Conservation (phyloP, 2,888 invertebrate genomes). For the Eilema griseolum region DNA sequence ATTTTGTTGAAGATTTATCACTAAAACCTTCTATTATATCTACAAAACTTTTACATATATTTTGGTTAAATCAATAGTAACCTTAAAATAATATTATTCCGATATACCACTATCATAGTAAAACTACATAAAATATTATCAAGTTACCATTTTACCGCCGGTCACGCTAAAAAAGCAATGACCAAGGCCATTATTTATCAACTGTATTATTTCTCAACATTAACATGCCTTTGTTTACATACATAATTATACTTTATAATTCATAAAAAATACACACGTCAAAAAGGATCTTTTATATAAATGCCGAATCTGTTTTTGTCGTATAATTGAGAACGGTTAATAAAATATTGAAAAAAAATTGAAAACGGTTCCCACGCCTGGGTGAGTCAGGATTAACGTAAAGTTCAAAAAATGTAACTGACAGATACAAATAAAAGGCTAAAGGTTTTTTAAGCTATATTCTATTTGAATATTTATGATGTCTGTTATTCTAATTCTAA, state of each 20-base stretch:
- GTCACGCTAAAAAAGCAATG: too few species aligned
- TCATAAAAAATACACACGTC: conserved; percentile 3
- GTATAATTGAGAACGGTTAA: conserved; percentile 9
- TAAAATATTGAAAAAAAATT: neutral
- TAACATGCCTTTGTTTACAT: neutral
- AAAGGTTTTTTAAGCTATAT: neutral
- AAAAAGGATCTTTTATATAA: conserved; percentile 33
- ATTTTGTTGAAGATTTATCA: too few species aligned
- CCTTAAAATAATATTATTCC: neutral
- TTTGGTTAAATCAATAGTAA: neutral
- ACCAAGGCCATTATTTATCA: neutral
- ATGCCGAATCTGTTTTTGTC: neutral
- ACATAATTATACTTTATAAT: neutral
- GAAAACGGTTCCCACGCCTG: neutral
- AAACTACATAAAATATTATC: neutral
- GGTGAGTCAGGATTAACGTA: neutral
- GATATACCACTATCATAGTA: neutral
- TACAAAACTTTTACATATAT: too few species aligned
- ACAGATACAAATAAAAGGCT: neutral
- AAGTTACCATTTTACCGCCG: too few species aligned
- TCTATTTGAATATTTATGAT: conserved; percentile 11
- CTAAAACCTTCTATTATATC: too few species aligned
- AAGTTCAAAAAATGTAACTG: conserved; percentile 1
- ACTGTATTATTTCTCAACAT: neutral
- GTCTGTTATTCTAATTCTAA: conserved; percentile 3